A percentile compares a stretch with the other conserved stretches of the same genome.
Conservation (phyloP, 2,797 vertebrate genomes). For the Chelon auratus region DNA sequence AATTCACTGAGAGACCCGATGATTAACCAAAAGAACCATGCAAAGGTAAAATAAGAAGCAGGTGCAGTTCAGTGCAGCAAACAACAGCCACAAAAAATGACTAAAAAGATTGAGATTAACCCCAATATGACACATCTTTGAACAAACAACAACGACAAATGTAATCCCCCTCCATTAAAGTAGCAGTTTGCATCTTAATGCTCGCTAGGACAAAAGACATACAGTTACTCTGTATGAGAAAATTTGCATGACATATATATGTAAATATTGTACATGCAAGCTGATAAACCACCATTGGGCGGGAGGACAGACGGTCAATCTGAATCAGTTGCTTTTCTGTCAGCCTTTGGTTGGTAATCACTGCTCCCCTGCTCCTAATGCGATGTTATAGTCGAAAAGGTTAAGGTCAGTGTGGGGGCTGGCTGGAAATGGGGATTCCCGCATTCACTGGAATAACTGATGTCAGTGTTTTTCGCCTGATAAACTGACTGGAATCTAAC, state of each 20-base stretch:
- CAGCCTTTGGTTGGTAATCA: background rate
- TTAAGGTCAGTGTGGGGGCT: constrained; percentile 28
- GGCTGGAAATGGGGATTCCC: constrained; percentile 48
- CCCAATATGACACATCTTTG: background rate
- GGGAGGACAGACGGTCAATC: background rate
- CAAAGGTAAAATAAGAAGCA: constrained; percentile 29
- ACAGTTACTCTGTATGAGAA: background rate
- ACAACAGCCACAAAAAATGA: background rate
- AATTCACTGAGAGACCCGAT: background rate
- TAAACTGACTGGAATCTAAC: constrained; percentile 34
- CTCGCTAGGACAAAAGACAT: background rate
- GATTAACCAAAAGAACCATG: background rate
- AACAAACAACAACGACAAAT: background rate
- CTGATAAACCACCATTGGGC: background rate
- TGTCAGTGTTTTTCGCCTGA: constrained; percentile 33
- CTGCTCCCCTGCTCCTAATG: constrained; percentile 18
- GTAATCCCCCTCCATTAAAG: background rate
- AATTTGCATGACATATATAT: background rate
- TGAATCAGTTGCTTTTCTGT: background rate
- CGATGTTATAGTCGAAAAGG: constrained; percentile 11
- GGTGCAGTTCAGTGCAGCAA: constrained; percentile 16
- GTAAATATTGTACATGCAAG: constrained; percentile 2
- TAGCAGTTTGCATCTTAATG: background rate
- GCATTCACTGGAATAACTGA: constrained; percentile 37
- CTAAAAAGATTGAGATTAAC: background rate